Percentiles rank a stretch among this genome's conserved stretches.
Evolutionary conservation across 2,113 vertebrate genomes (phyloP).

Genomic region (Cololabis saira): DNA sequence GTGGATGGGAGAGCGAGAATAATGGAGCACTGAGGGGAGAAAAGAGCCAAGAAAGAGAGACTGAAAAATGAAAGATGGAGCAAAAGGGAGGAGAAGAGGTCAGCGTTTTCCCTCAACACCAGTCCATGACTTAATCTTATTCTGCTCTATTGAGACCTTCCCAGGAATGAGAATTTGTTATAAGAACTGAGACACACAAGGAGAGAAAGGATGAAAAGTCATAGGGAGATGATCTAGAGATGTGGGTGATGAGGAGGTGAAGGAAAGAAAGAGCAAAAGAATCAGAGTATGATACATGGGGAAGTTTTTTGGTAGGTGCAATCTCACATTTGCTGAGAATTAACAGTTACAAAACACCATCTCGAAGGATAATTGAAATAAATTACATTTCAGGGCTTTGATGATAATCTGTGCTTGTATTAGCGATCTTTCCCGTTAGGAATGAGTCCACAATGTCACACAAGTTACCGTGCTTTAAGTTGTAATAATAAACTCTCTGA

Average conservation of each 20-base stretch:
- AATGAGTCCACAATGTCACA: not conserved
- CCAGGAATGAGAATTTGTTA: constrained; percentile 86
- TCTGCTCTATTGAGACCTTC: constrained; percentile 92
- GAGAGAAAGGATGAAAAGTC: constrained; percentile 39
- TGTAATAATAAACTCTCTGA: too few species aligned
- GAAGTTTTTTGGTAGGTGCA: constrained; percentile 19
- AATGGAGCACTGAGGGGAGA: constrained; percentile 76
- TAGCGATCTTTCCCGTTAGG: not conserved
- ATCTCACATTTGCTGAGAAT: constrained; percentile 4
- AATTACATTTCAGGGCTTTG: not conserved
- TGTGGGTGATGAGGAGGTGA: constrained; percentile 42
- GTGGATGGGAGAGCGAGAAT: constrained; percentile 66
- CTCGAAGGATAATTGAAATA: constrained; percentile 3
- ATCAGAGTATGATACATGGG: not conserved
- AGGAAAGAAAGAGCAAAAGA: constrained; percentile 28
- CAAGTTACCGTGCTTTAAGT: too few species aligned
- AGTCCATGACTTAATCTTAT: constrained; percentile 95
- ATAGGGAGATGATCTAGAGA: constrained; percentile 40
- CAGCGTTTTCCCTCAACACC: constrained; percentile 98
- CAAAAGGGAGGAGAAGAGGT: constrained; percentile 92
- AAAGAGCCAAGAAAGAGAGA: constrained; percentile 87
- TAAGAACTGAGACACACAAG: constrained; percentile 61
- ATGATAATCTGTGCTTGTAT: not conserved
- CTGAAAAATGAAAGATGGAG: constrained; percentile 88
- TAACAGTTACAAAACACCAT: not conserved